Conservation (phyloP, 2,113 vertebrate species). For the Platichthys flesus region DNA sequence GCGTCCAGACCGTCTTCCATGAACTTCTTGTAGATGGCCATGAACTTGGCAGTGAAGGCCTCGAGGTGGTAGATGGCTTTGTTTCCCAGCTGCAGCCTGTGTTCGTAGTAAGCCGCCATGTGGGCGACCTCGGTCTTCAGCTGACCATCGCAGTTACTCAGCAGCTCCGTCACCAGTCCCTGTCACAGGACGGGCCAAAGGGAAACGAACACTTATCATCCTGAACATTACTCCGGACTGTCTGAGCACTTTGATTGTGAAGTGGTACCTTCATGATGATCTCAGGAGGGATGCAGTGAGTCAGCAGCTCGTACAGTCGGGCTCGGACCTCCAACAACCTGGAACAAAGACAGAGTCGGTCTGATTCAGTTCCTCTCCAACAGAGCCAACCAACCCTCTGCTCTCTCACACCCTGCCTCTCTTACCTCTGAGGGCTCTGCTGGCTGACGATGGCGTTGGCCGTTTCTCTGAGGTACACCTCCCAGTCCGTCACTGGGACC, state of each 20-base stretch:
- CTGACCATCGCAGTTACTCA: slow-evolving; percentile 96
- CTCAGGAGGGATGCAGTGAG: slow-evolving; percentile 97
- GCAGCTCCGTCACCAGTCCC: slow-evolving; percentile 91
- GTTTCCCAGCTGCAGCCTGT: slow-evolving; percentile 93
- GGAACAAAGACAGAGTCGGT: slow-evolving; percentile 23
- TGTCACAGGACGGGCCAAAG: slow-evolving; percentile 53
- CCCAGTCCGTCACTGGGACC: slow-evolving; percentile 95
- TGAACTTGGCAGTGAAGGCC: slow-evolving; percentile 97
- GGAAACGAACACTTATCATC: neutral
- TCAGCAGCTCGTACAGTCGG: slow-evolving; percentile 94
- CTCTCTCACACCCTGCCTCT: neutral
- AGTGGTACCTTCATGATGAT: slow-evolving; percentile 94
- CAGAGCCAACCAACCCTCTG: neutral
- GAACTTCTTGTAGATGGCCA: slow-evolving; percentile 98
- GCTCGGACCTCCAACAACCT: slow-evolving; percentile 95
- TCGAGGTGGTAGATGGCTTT: slow-evolving; percentile 98
- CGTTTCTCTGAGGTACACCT: slow-evolving; percentile 95
- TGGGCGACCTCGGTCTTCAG: slow-evolving; percentile 95
- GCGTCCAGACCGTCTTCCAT: slow-evolving; percentile 98
- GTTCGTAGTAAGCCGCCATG: slow-evolving; percentile 94
- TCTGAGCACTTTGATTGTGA: neutral
- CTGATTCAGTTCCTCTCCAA: neutral
- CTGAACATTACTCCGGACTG: neutral
- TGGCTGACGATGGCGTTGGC: slow-evolving; percentile 94
- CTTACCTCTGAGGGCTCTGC: slow-evolving; percentile 93